Conservation (phyloP, 2,888 invertebrate species). For the Amiota minor region DNA sequence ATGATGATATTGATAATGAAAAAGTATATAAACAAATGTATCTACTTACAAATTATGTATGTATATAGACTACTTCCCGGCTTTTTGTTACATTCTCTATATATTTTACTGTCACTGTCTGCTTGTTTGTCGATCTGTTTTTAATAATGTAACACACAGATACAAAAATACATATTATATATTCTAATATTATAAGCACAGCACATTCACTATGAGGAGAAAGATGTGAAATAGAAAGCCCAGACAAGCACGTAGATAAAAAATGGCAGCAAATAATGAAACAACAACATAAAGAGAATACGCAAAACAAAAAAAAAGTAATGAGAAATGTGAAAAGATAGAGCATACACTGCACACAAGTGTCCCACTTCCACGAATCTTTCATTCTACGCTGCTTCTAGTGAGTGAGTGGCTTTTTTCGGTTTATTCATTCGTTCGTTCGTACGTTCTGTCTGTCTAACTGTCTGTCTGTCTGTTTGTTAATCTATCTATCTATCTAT, state of each 20-base stretch:
- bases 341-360: slow-evolving; percentile 69
- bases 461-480: slow-evolving; percentile 3
- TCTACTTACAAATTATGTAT: too few species aligned
- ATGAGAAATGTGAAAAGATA: slow-evolving; percentile 36
- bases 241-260: slow-evolving; percentile 27
- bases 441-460: too few species aligned
- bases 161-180: background rate
- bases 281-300: slow-evolving; percentile 23
- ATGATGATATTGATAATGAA: background rate
- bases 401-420: slow-evolving; percentile 33
- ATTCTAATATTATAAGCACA: slow-evolving; percentile 15
- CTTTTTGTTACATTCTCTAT: background rate
- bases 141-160: slow-evolving; percentile 10
- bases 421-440: background rate
- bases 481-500: slow-evolving; percentile 35
- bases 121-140: background rate
- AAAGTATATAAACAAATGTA: background rate
- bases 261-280: slow-evolving; percentile 37
- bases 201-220: slow-evolving; percentile 10
- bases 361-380: slow-evolving; percentile 71
- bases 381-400: slow-evolving; percentile 68
- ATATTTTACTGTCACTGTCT: slow-evolving; percentile 9
- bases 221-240: background rate
- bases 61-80: too few species aligned
- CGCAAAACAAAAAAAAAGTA: slow-evolving; percentile 35